Percentiles rank a stretch among this genome's conserved stretches.
Evolutionary conservation across 2,113 vertebrate species (phyloP).

Genomic region (Leiothrix lutea): DNA sequence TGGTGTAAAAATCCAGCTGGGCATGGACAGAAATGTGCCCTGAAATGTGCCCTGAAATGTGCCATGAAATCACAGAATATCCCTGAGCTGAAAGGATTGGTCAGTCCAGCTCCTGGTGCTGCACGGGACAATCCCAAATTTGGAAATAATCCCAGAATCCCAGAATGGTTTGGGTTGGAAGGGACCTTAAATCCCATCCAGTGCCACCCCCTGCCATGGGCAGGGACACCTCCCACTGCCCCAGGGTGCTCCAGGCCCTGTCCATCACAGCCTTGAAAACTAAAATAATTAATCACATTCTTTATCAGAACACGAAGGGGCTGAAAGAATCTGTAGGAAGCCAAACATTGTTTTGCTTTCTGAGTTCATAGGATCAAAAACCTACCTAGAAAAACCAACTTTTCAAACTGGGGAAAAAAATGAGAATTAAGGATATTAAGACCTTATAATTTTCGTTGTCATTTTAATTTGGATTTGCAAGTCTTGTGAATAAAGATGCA

Average conservation of each 20-base stretch:
- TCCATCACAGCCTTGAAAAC: not conserved
- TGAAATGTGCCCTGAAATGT: rapidly evolving
- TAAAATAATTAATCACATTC: not conserved
- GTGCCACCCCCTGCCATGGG: not conserved
- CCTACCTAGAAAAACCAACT: not conserved
- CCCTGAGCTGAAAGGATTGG: not conserved
- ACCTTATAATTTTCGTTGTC: not conserved
- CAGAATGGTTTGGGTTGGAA: not conserved
- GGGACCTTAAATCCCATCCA: not conserved
- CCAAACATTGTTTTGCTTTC: not conserved
- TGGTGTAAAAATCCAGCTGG: not conserved
- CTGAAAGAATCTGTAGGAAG: not conserved
- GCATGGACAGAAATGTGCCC: rapidly evolving
- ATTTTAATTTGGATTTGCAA: not conserved
- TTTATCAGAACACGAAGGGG: not conserved
- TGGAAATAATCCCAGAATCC: not conserved
- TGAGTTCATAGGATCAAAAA: rapidly evolving
- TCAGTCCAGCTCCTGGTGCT: too few species aligned
- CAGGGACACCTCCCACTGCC: not conserved
- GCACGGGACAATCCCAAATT: not conserved
- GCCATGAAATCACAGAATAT: not conserved
- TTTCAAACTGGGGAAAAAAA: not conserved
- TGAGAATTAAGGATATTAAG: rapidly evolving
- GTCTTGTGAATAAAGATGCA: not conserved
- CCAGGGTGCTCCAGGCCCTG: not conserved